Percentiles rank a stretch among this genome's conserved stretches.
These are phyloP conservation scores for Arctocebus calabarensis DNA, from an alignment of 2,797 vertebrate genomes.

Conservation along the genomic window DNA sequence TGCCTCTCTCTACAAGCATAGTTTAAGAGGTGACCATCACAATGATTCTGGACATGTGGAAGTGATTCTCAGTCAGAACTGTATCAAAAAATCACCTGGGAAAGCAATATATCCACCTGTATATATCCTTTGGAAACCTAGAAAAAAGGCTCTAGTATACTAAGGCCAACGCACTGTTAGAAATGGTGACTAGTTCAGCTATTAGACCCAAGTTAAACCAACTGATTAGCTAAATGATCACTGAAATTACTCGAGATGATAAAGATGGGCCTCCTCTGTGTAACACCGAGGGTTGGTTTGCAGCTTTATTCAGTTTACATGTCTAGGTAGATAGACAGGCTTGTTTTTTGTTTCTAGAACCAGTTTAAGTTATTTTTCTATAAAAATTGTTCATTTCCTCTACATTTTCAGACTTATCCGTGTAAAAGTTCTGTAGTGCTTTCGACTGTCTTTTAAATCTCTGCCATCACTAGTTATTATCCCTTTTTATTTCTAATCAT, in stretches of 20 bases:
- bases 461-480: neutral
- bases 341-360: neutral
- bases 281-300: neutral
- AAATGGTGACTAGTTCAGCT: neutral
- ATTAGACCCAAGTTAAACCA: neutral
- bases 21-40: neutral
- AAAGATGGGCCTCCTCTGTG: neutral
- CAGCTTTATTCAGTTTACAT: neutral
- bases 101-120: neutral
- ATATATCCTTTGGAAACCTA: neutral
- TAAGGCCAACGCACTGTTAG: neutral
- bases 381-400: neutral
- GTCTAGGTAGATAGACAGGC: neutral
- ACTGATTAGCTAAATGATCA: neutral
- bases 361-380: neutral
- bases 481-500: neutral
- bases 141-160: neutral
- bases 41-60: neutral
- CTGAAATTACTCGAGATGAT: neutral
- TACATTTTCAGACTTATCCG: neutral
- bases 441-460: neutral
- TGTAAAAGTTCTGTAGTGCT: neutral
- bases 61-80: neutral
- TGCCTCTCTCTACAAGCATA: neutral
- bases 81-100: neutral